Evolutionary conservation across 2,797 vertebrate species (phyloP), one percentile per base, ranked within the genome.

Genomic region (Halcyon chelicuti): DNA sequence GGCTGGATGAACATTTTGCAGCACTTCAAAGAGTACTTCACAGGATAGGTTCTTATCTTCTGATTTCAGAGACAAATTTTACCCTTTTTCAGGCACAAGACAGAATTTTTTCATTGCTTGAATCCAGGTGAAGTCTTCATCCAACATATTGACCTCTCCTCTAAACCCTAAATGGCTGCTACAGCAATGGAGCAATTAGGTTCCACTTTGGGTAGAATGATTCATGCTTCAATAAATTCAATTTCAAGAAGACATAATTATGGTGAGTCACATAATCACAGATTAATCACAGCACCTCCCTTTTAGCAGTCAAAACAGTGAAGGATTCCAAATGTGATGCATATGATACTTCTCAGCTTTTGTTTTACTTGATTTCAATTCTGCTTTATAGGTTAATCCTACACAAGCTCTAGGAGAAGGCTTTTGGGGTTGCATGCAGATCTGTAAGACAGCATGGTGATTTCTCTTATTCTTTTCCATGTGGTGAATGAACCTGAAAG

Each of bases 231-330:
- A 98, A 95, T 96, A 97, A 97, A 97, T 97, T 98, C 94, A 97
- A 95, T 97, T 98, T 98, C 97, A 98, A 97, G 96, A 97, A 97
- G 97, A 98, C 96, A 96, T 98, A 97, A 98, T 98, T 98, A 98
- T 77, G 73, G 83, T 98, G 98, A 98, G 97, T 98, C 98, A 98
- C 94, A 95, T 97, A 98, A 98, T 98, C 97, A 37, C 94, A 96
- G 96, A 97, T 96, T 97, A 98, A 98, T 97, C 95, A 95, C 29
- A 94, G 95, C 94, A 96, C 94, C 96, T 95, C 97, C 97, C 96
- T 97, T 98, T 97, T 86, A 97, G 93, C 95, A 97, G 94, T 97
- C 96, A 98, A 97, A 98, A 98, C 94, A 97, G 94, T 75, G 80
- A 86, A 97, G 93, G 91, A 92, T 94, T 96, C 96, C 94, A 97